These are phyloP conservation scores for Entosphenus tridentatus DNA, from an alignment of 2,113 vertebrate genomes.

Conservation along the genomic window DNA sequence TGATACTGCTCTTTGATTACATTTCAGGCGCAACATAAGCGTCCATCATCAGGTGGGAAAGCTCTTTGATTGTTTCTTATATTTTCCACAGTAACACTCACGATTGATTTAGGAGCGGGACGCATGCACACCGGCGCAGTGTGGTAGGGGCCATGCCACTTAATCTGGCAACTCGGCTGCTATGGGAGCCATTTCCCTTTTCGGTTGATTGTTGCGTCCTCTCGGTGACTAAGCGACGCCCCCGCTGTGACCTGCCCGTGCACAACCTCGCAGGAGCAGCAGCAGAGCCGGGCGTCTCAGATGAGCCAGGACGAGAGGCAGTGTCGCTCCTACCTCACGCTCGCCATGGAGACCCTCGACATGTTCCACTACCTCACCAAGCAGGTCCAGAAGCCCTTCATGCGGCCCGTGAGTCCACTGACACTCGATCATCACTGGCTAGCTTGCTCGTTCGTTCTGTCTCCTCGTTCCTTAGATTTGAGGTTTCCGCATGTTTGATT, in stretches of 20 bases:
- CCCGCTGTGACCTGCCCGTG: too few relatives aligned
- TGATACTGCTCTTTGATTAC: too few relatives aligned
- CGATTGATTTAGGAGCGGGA: background rate
- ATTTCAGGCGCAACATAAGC: too few relatives aligned
- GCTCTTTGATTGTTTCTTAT: too few relatives aligned
- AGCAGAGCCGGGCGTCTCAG: slow-evolving; percentile 84
- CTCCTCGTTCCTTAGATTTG: background rate
- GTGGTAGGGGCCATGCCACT: background rate
- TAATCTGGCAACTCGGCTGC: background rate
- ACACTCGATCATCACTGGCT: background rate
- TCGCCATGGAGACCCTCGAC: slow-evolving; percentile 90
- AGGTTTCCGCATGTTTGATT: too few relatives aligned
- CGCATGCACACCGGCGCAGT: background rate
- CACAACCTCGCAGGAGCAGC: slow-evolving; percentile 47
- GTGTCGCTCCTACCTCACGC: slow-evolving; percentile 77
- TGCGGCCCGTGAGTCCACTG: slow-evolving; percentile 62
- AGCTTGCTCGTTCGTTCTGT: background rate
- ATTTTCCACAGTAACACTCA: too few relatives aligned
- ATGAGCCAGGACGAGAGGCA: slow-evolving; percentile 86
- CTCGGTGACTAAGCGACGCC: background rate
- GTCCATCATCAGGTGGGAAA: too few relatives aligned
- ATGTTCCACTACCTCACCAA: slow-evolving; percentile 99
- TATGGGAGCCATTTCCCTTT: background rate
- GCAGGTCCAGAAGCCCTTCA: slow-evolving; percentile 97
- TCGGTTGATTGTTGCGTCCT: background rate